Base-by-base conservation (phyloP, 2,797 vertebrate genomes). In the Hirundo rustica region DNA sequence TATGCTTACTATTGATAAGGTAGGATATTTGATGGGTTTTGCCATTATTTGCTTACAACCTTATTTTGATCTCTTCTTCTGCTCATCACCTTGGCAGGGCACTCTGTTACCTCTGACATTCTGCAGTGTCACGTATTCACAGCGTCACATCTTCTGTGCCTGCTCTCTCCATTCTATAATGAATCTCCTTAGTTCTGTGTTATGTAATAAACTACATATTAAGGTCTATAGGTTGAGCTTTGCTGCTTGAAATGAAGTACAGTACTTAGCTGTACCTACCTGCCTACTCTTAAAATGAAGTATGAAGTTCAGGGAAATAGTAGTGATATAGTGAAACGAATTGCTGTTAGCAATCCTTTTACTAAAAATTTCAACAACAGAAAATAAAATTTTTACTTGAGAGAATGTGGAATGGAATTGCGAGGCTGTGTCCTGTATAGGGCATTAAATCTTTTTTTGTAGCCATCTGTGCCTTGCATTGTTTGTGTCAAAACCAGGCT, bases 1-100 rank as follows among this genome's bases (percentile, higher is more conserved):
- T 97, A 99, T 99, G 99, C 99, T 99, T 84, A 99, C 99, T 50
- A 99, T 99, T 50, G 99, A 99, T 97, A 99, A 99, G 99, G 99
- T 99, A 85, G 17, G 13, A 29, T 86, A 42, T 84, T 78, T 23
- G 30, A 40, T 32, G 0, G 4, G 29, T 57, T 50, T 7, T 65
- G 16, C 25, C 1, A 0, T 55, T 40, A 21, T 45, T 77, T 65
- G 74, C 23, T 44, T 40, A 2, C 3, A 78, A 18, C 11, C 5
- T 60, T 62, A 22, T 48, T 76, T 71, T 84, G 25, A 30, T 82
- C 29, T 54, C 26, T 73, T 47, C 50, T 74, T 44, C 34, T 66
- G 3, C 54, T 77, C 27, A 29, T 74, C 38, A 13, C 16, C 9
- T 58, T 64, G 15, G 16, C 34, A 53, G 30, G 47, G 22, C n/a